Percentiles rank a stretch among this genome's conserved stretches.
Conservation (phyloP, 2,113 vertebrate species). For the Coreoperca whiteheadi region DNA sequence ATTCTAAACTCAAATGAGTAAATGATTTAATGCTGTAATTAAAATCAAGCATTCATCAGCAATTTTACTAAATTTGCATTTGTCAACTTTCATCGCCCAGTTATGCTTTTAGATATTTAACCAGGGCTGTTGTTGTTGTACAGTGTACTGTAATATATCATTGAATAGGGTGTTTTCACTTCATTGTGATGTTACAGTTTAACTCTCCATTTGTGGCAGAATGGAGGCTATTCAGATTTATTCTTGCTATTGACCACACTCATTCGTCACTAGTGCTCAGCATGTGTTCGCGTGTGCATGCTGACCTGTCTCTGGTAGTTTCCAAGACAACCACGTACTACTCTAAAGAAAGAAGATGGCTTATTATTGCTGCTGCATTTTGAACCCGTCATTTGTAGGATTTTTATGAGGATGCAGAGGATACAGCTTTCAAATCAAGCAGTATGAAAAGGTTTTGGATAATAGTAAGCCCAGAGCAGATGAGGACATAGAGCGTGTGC, state of each 20-base stretch:
- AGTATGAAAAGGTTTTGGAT: background rate
- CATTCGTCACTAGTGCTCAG: constrained; percentile 55
- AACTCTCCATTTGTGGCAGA: constrained; percentile 9
- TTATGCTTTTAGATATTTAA: constrained; percentile 15
- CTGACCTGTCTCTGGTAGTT: constrained; percentile 80
- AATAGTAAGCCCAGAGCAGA: background rate
- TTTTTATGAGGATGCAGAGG: background rate
- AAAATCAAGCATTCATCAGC: constrained; percentile 57
- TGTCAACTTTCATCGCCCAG: constrained; percentile 14
- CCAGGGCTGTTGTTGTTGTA: background rate
- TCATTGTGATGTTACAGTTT: background rate
- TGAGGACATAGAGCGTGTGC: background rate
- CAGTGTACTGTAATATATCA: background rate
- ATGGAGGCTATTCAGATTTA: constrained; percentile 31
- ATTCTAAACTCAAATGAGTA: constrained; percentile 34
- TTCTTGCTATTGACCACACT: constrained; percentile 53
- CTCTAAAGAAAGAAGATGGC: constrained; percentile 50
- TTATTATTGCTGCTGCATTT: constrained; percentile 59
- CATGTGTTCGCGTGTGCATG: constrained; percentile 50
- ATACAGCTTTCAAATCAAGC: constrained; percentile 10
- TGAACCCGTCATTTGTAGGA: constrained; percentile 21
- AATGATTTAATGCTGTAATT: constrained; percentile 58
- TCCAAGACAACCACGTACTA: constrained; percentile 84
- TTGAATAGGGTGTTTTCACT: background rate
- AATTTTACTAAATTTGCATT: constrained; percentile 36